A percentile compares a stretch with the other conserved stretches of the same genome.
These are phyloP conservation scores for Kryptopterus vitreolus DNA, from an alignment of 2,797 vertebrate genomes.

Conservation along the genomic window DNA sequence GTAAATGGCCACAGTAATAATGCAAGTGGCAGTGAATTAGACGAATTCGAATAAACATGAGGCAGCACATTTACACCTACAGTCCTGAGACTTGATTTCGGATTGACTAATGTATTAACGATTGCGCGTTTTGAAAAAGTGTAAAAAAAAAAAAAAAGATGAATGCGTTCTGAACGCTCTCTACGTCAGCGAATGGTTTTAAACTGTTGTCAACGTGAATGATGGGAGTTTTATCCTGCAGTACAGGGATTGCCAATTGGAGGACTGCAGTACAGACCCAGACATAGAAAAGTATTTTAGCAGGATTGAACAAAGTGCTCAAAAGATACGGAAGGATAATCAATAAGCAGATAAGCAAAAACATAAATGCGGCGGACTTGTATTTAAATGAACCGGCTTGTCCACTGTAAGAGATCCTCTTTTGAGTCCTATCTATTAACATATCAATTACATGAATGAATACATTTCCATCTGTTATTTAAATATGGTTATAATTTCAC, in stretches of 20 bases:
- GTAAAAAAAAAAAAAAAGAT: no score
- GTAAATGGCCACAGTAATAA: constrained; percentile 12
- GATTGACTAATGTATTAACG: constrained; percentile 26
- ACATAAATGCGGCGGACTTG: no score
- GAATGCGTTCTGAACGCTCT: no score
- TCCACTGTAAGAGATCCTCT: neutral
- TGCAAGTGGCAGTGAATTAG: neutral
- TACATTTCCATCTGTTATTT: neutral
- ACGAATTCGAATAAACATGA: constrained; percentile 1
- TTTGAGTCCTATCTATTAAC: neutral
- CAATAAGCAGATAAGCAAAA: neutral
- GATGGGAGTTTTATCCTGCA: constrained; percentile 7
- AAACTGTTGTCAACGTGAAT: neutral
- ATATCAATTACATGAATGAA: neutral
- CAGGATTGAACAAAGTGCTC: neutral
- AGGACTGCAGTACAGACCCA: neutral
- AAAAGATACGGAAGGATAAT: neutral
- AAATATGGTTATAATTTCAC: neutral
- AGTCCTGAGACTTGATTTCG: constrained; percentile 4
- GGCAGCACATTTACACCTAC: constrained; percentile 20
- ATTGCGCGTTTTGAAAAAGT: no score
- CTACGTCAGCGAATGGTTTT: neutral
- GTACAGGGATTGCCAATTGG: neutral
- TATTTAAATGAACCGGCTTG: neutral
- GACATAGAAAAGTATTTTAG: neutral